Conservation (phyloP, 2,888 invertebrate genomes). For the Eupeodes latifasciatus region DNA sequence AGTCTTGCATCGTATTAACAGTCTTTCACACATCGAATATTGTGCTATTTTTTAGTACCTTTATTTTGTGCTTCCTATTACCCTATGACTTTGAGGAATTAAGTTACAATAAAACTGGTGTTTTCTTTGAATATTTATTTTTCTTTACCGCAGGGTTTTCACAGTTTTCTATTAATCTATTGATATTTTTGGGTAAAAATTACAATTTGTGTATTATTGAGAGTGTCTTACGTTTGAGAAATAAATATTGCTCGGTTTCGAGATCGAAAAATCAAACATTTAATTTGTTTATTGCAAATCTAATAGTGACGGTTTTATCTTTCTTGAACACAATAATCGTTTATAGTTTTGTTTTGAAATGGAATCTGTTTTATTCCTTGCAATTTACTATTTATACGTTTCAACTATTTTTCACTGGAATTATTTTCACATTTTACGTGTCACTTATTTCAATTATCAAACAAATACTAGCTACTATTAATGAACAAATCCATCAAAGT, state of each 20-base stretch:
- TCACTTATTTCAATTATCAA: not conserved
- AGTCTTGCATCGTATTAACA: not conserved
- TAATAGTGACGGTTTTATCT: not conserved
- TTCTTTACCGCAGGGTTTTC: not conserved
- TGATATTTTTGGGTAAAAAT: not conserved
- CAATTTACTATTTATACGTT: not conserved
- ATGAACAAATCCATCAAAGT: conserved; percentile 1
- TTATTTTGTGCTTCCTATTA: not conserved
- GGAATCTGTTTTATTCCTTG: not conserved
- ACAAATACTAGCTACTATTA: not conserved
- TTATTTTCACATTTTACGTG: not conserved
- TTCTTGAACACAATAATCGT: not conserved
- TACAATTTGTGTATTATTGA: not conserved
- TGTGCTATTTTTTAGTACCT: not conserved
- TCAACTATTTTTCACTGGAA: not conserved
- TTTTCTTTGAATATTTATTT: conserved; percentile 9
- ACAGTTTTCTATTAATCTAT: not conserved
- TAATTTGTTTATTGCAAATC: not conserved
- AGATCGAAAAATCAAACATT: not conserved
- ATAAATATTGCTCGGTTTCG: not conserved
- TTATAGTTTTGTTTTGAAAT: not conserved
- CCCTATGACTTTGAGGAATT: not conserved
- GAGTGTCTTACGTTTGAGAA: not conserved
- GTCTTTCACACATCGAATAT: not conserved
- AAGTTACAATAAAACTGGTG: conserved; percentile 1